Evolutionary conservation across 2,113 vertebrate species (phyloP), one percentile per base, ranked within the genome.

Genomic region (Tachuris rubrigastra): DNA sequence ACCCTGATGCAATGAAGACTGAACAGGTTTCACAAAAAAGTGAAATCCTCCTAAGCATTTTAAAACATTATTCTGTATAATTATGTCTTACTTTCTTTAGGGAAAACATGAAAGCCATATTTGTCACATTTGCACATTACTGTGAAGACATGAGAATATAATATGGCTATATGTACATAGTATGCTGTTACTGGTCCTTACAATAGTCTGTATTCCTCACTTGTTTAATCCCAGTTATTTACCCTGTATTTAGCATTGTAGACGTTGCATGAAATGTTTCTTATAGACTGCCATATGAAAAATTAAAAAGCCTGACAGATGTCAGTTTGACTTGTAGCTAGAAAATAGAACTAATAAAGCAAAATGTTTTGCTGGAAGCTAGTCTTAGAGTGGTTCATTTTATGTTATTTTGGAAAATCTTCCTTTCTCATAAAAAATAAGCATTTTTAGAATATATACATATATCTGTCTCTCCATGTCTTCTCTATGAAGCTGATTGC

Each of bases 51-150:
- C 67, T 83, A 94, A 95, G 96, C 94, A 96, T 99, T 98, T 97
- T 49, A 95, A 98, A 98, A 97, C 74, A 71, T 97, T 98, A 97
- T 97, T 98, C 98, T 98, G 98, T 98, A 95, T 93, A 96, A 98
- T 95, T 96, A 95, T 95, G 97, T 98, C 98, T 98, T 98, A 97
- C 98, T 97, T 95, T 93, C 90, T 95, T 90, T 89, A 96, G 42
- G 10, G 63, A 95, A 95, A 71, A 80, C 86, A 42, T 4, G 31
- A 98, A 98, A 98, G 98, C 97, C 98, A 98, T 98, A 97, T 96
- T 96, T 94, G 93, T 98, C 97, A 94, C 85, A 93, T 97, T 97
- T 97, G 97, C 97, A 98, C 98, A 96, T 96, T 86, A 97, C 92
- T 96, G 97, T 98, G 98, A 97, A 97, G 95, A 95, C 94, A 93